phyloP scores from a whole-genome alignment of 2,113 vertebrate genomes.

The Ivindomyrus marchei region DNA sequence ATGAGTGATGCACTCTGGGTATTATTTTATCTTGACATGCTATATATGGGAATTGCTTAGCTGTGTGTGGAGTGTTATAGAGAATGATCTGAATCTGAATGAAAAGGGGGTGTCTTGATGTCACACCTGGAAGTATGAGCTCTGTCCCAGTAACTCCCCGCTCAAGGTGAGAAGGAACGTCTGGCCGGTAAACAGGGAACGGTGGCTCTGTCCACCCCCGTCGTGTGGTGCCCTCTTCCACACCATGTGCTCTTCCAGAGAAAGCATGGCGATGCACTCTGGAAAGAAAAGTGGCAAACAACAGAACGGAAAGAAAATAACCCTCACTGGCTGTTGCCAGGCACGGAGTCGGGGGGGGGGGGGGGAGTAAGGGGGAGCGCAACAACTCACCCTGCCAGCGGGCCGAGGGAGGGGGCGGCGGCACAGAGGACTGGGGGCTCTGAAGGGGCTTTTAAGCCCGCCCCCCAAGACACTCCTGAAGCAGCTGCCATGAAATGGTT shows the following conservation, averaged over 20 bases:
- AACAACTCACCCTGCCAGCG: not conserved
- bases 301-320: slow-evolving; percentile 2
- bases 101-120: not conserved
- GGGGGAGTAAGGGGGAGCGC: not conserved
- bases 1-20: not conserved
- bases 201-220: not conserved
- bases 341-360: not conserved
- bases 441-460: not conserved
- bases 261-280: not conserved
- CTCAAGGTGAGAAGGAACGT: not conserved
- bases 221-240: not conserved
- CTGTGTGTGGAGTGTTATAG: not conserved
- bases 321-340: not conserved
- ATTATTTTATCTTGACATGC: not conserved
- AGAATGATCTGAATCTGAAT: not conserved
- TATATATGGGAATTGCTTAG: not conserved
- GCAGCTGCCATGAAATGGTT: not conserved
- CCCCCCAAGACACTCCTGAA: not conserved
- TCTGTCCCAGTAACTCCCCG: not conserved
- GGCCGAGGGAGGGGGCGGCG: not conserved
- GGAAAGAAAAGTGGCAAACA: not conserved
- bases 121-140: not conserved
- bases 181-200: not conserved
- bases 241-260: not conserved
- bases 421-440: not conserved